These are phyloP conservation scores for Archocentrus centrarchus DNA, from an alignment of 2,113 vertebrate species.

Conservation along the genomic window DNA sequence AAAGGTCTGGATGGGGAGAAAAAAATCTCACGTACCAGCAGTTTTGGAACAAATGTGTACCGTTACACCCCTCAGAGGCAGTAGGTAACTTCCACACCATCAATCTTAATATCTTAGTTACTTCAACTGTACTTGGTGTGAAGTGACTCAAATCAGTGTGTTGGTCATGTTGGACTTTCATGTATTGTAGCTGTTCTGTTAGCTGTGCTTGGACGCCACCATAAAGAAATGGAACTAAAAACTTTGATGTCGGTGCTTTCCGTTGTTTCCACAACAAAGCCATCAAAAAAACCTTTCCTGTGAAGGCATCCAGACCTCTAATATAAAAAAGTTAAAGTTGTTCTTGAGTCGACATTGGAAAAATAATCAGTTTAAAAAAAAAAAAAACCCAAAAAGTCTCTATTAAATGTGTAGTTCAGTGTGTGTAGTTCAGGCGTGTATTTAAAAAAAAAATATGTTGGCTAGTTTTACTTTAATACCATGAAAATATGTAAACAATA, in stretches of 20 bases:
- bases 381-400: too few relatives aligned
- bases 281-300: background rate
- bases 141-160: too few relatives aligned
- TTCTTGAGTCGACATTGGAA: background rate
- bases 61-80: background rate
- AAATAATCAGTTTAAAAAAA: too few relatives aligned
- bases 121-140: background rate
- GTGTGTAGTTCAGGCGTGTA: too few relatives aligned
- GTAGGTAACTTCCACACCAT: background rate
- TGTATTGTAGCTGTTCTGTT: background rate
- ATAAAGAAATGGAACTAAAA: background rate
- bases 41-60: background rate
- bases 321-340: background rate
- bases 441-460: too few relatives aligned
- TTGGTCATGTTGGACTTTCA: background rate
- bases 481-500: too few relatives aligned
- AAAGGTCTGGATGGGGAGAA: too few relatives aligned
- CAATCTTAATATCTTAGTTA: background rate
- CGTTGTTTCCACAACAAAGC: background rate
- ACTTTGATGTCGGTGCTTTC: background rate
- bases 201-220: background rate
- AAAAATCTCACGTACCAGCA: too few relatives aligned
- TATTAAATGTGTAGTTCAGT: too few relatives aligned
- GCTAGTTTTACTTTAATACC: too few relatives aligned
- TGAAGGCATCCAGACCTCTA: background rate